Percentiles rank a stretch among this genome's conserved stretches.
phyloP scores from a whole-genome alignment of 2,797 vertebrate species.

The Poecilia wingei region DNA sequence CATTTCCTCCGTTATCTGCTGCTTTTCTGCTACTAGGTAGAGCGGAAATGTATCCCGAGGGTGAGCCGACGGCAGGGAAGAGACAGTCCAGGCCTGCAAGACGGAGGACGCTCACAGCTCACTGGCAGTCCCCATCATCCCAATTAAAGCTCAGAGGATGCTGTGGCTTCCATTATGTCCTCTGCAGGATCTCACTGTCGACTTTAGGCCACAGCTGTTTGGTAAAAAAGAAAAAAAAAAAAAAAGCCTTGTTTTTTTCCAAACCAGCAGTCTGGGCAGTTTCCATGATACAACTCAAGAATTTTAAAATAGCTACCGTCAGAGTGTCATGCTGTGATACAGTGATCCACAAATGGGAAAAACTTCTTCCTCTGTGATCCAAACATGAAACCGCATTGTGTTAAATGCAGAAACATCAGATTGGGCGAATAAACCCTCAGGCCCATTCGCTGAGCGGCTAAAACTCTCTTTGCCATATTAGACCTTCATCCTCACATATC shows the following conservation, averaged over 20 bases:
- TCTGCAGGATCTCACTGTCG: slow-evolving; percentile 37
- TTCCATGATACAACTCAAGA: slow-evolving; percentile 14
- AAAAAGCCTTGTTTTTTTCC: slow-evolving; percentile 27
- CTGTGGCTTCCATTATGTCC: slow-evolving; percentile 37
- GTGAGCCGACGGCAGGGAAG: slow-evolving; percentile 40
- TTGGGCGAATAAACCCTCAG: background rate
- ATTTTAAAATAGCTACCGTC: background rate
- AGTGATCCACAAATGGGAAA: background rate
- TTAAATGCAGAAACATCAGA: background rate
- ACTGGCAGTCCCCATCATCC: slow-evolving; percentile 48
- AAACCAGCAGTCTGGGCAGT: slow-evolving; percentile 32
- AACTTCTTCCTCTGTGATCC: background rate
- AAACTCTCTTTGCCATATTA: background rate
- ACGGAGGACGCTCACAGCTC: slow-evolving; percentile 35
- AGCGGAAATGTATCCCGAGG: slow-evolving; percentile 53
- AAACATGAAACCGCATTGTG: background rate
- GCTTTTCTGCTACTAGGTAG: slow-evolving; percentile 47
- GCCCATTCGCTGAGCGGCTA: background rate
- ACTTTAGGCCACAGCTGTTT: slow-evolving; percentile 38
- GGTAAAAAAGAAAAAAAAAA: slow-evolving; percentile 10
- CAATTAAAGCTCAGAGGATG: slow-evolving; percentile 47
- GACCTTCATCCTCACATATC: background rate
- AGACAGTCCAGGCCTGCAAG: slow-evolving; percentile 24
- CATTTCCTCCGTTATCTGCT: slow-evolving; percentile 37
- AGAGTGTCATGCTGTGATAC: background rate